Evolutionary conservation across 92 coral and sea anemone genomes (phyloP).

Genomic region (Zoanthus gigantus): DNA sequence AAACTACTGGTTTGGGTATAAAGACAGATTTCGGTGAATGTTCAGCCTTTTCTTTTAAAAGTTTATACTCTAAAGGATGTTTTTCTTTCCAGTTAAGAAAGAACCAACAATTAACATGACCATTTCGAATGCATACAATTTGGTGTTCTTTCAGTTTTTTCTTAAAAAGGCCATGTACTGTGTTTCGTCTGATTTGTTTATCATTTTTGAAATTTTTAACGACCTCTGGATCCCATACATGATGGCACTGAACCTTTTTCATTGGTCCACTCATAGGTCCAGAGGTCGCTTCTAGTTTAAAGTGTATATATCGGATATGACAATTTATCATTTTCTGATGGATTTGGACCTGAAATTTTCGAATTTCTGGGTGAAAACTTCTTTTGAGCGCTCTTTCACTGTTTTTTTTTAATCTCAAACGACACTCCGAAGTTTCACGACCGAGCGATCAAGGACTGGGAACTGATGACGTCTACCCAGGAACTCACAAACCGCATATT

Average conservation of each 20-base stretch:
- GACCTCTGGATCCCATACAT: constrained; percentile 64
- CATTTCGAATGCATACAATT: constrained; percentile 9
- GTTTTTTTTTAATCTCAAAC: too few species aligned
- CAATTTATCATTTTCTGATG: too few species aligned
- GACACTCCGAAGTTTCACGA: too few species aligned
- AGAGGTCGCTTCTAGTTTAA: constrained; percentile 44
- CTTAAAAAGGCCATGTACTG: constrained; percentile 26
- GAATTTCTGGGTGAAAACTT: too few species aligned
- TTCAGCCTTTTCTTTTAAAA: constrained; percentile 5
- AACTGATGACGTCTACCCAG: too few species aligned
- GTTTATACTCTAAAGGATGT: constrained; percentile 34
- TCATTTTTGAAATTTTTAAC: constrained; percentile 50
- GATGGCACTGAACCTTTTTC: constrained; percentile 34
- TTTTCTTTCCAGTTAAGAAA: constrained; percentile 36
- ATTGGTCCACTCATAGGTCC: not conserved
- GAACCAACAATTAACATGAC: constrained; percentile 28
- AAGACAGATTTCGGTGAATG: constrained; percentile 23
- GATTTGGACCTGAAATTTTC: too few species aligned
- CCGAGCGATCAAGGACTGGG: too few species aligned
- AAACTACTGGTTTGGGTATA: constrained; percentile 20
- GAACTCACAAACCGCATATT: too few species aligned
- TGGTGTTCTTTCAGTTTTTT: not conserved
- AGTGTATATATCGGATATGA: too few species aligned
- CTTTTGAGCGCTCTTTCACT: too few species aligned
- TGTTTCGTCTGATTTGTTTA: constrained; percentile 47